Evolutionary conservation across 2,888 invertebrate species (phyloP).

Genomic region (Glaucopsyche alexis): DNA sequence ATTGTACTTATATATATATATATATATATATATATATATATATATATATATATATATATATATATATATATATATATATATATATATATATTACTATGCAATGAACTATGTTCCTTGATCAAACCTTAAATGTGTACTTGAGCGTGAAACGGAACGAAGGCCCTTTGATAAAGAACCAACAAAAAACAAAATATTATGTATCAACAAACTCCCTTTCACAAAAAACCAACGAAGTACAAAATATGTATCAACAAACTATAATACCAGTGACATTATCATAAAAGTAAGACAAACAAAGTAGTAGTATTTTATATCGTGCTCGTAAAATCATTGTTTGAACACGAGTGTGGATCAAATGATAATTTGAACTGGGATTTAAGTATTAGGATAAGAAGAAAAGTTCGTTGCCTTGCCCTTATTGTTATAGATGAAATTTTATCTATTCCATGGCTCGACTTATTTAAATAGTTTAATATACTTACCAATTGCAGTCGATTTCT

Average conservation of each 20-base stretch:
- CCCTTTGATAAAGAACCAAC: background rate
- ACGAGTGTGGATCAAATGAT: background rate
- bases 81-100: too few relatives aligned
- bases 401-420: too few relatives aligned
- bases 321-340: background rate
- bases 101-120: background rate
- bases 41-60: too few relatives aligned
- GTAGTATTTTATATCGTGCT: background rate
- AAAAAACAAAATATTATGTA: background rate
- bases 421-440: too few relatives aligned
- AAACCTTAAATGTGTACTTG: background rate
- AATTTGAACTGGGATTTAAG: background rate
- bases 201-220: background rate
- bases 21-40: too few relatives aligned
- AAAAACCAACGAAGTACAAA: background rate
- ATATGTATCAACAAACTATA: background rate
- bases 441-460: too few relatives aligned
- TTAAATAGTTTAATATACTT: too few relatives aligned
- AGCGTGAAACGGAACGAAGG: background rate
- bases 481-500: too few relatives aligned
- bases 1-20: too few relatives aligned
- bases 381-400: background rate
- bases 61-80: too few relatives aligned
- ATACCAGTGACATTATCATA: background rate
- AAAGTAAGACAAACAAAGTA: background rate